These are phyloP conservation scores for Geophilus truncorum DNA, from an alignment of 2,888 invertebrate species.

Conservation along the genomic window DNA sequence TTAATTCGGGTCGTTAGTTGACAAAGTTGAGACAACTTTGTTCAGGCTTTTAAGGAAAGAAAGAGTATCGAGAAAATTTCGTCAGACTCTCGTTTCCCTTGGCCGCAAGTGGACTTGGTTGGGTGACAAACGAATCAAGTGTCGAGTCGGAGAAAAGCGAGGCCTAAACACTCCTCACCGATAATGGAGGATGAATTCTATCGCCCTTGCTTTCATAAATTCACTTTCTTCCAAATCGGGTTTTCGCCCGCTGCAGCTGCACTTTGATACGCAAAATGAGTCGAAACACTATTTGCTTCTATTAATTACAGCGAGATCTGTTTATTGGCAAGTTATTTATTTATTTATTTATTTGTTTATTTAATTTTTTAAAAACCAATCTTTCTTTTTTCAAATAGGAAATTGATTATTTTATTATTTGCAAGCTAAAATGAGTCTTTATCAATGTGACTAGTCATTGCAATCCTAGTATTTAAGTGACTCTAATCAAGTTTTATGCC, in stretches of 20 bases:
- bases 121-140: constrained; percentile 1
- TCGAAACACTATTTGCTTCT: neutral
- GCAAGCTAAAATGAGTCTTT: neutral
- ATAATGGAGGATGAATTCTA: constrained; percentile 20
- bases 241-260: constrained; percentile 1
- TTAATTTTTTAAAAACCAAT: neutral
- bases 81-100: neutral
- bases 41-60: neutral
- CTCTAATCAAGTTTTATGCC: neutral
- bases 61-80: neutral
- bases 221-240: constrained; percentile 20
- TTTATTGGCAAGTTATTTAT: neutral
- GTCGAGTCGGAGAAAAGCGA: neutral
- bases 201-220: constrained; percentile 16
- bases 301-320: neutral
- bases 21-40: neutral
- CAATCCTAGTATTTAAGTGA: neutral
- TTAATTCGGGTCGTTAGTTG: neutral
- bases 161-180: constrained; percentile 20
- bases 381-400: neutral
- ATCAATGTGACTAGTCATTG: neutral
- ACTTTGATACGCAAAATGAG: neutral
- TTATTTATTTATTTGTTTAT: neutral
- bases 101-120: neutral
- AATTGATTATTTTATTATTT: neutral